Percentiles rank a stretch among this genome's conserved stretches.
phyloP scores from a whole-genome alignment of 2,888 invertebrate genomes.

The Cepaea hortensis region DNA sequence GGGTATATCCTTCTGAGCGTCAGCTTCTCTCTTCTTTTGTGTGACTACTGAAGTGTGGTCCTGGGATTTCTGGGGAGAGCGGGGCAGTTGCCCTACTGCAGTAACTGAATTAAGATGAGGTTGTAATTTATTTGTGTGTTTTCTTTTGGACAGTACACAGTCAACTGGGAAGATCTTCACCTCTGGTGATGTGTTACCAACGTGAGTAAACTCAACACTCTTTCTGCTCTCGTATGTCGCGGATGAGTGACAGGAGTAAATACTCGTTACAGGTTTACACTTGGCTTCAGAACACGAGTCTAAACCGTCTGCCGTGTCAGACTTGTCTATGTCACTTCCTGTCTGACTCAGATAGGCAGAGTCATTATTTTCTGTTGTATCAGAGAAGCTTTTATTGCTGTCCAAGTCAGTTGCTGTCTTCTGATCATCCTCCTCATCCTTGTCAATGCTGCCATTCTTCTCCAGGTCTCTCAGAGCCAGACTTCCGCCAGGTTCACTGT shows the following conservation, averaged over 20 bases:
- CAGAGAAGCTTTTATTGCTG: constrained; percentile 47
- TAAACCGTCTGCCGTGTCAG: constrained; percentile 41
- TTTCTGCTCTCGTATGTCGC: constrained; percentile 11
- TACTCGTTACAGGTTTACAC: constrained; percentile 4
- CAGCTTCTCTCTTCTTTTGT: neutral
- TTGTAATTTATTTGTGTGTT: neutral
- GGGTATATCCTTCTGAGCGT: neutral
- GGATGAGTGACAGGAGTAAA: constrained; percentile 31
- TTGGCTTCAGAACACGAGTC: constrained; percentile 34
- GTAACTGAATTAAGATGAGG: neutral
- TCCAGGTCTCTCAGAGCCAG: neutral
- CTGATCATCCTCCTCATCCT: constrained; percentile 39
- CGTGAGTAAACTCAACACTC: neutral
- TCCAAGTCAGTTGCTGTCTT: constrained; percentile 42
- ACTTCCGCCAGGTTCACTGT: neutral
- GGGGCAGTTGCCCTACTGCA: neutral
- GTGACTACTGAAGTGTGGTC: neutral
- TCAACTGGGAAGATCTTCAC: neutral
- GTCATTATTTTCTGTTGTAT: constrained; percentile 47
- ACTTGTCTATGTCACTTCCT: constrained; percentile 47
- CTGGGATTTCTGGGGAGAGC: neutral
- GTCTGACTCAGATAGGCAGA: constrained; percentile 48
- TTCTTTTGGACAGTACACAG: neutral
- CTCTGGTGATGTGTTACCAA: neutral
- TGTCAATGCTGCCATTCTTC: constrained; percentile 9